Evolutionary conservation across 2,888 invertebrate genomes (phyloP).

Genomic region (Tineola bisselliella): DNA sequence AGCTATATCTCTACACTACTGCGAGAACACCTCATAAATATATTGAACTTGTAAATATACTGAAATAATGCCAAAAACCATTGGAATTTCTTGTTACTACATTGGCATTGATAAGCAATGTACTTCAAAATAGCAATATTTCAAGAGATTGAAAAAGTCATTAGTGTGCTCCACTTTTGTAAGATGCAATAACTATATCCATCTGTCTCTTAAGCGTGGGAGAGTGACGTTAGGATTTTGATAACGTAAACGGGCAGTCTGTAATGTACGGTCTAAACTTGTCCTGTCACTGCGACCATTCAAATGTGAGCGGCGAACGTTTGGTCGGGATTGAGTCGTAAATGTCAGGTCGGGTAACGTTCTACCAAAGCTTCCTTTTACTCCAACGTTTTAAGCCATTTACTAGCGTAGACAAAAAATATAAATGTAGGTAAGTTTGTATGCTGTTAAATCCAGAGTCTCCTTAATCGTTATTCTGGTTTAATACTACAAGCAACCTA

Average conservation of each 20-base stretch:
- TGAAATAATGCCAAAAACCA: background rate
- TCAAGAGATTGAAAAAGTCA: background rate
- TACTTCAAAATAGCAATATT: background rate
- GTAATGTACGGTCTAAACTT: constrained; percentile 38
- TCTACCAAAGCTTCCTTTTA: constrained; percentile 33
- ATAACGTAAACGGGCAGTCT: background rate
- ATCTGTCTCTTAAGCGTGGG: constrained; percentile 7
- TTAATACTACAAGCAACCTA: too few species aligned
- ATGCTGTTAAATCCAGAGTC: background rate
- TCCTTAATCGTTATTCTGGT: too few species aligned
- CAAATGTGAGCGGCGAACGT: constrained; percentile 36
- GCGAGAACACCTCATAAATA: background rate
- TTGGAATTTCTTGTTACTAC: background rate
- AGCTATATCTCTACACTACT: background rate
- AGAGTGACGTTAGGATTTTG: background rate
- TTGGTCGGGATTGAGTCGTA: constrained; percentile 60
- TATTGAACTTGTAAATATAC: background rate
- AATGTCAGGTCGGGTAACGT: constrained; percentile 56
- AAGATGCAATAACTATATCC: background rate
- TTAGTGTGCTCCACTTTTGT: background rate
- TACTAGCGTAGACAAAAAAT: background rate
- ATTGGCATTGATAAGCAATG: background rate
- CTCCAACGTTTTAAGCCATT: background rate
- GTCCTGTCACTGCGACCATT: constrained; percentile 48
- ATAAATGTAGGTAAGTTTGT: background rate